A percentile compares a stretch with the other conserved stretches of the same genome.
These are phyloP conservation scores for Hemichromis elongatus DNA, from an alignment of 2,113 vertebrate genomes.

Conservation along the genomic window DNA sequence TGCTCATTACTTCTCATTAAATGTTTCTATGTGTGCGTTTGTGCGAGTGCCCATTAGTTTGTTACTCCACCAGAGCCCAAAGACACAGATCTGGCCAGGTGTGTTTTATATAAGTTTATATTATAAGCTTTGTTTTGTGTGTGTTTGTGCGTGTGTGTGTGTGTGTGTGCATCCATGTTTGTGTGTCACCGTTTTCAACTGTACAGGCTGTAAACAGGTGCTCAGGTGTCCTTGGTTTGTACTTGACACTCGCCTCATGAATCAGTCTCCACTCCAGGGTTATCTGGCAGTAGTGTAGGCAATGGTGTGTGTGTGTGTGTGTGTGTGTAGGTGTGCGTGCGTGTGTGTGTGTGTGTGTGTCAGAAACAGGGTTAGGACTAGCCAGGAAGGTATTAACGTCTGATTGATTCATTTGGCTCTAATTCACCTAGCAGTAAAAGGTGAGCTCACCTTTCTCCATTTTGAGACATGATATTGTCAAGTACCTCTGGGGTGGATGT, in stretches of 20 bases:
- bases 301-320: conserved; percentile 12
- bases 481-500: not conserved
- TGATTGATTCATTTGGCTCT: conserved; percentile 64
- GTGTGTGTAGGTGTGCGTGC: not conserved
- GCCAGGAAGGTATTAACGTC: conserved; percentile 52
- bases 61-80: not conserved
- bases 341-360: not conserved
- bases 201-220: not conserved
- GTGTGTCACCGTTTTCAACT: not conserved
- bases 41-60: not conserved
- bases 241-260: conserved; percentile 56
- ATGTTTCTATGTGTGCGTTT: not conserved
- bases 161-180: too few relatives aligned
- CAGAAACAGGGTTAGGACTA: conserved; percentile 17
- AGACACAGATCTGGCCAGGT: not conserved
- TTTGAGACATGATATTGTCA: not conserved
- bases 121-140: not conserved
- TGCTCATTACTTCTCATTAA: not conserved
- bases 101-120: not conserved
- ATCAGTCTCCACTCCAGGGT: conserved; percentile 61
- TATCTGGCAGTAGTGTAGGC: conserved; percentile 35
- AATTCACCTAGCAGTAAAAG: conserved; percentile 52
- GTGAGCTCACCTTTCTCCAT: not conserved
- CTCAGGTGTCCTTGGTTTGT: conserved; percentile 54
- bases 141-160: not conserved